Evolutionary conservation across 2,113 vertebrate species (phyloP).

Genomic region (Colius striatus): DNA sequence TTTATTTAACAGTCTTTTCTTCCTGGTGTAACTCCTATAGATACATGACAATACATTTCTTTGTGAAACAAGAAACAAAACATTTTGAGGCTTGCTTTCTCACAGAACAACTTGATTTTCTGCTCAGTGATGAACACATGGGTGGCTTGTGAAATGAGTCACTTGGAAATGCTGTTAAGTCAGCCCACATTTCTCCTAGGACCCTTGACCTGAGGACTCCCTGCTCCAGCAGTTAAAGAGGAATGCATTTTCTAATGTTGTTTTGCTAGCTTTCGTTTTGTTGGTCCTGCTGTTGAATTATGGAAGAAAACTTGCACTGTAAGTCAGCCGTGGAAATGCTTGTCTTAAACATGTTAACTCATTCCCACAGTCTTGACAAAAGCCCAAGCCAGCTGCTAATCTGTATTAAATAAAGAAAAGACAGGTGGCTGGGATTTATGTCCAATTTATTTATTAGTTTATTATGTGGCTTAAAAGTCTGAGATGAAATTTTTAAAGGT

Average conservation of each 20-base stretch:
- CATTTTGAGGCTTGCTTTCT: background rate
- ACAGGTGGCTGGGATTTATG: constrained; percentile 18
- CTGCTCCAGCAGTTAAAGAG: background rate
- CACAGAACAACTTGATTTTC: background rate
- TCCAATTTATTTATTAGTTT: constrained; percentile 26
- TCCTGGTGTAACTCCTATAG: background rate
- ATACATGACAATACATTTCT: background rate
- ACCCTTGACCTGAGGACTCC: background rate
- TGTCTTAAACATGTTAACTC: constrained; percentile 19
- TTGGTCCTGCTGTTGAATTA: background rate
- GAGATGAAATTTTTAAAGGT: background rate
- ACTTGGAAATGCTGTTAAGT: background rate
- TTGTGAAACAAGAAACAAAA: background rate
- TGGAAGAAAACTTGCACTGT: constrained; percentile 6
- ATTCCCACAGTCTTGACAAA: constrained; percentile 52
- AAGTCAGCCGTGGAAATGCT: constrained; percentile 23
- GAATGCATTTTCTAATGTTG: constrained; percentile 14
- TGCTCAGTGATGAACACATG: background rate
- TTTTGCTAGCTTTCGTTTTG: background rate
- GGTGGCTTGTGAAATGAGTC: background rate
- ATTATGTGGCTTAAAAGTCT: background rate
- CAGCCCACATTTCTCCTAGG: background rate
- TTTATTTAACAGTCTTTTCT: background rate
- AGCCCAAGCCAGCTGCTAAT: constrained; percentile 44
- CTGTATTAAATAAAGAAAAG: constrained; percentile 11